A percentile compares a stretch with the other conserved stretches of the same genome.
Evolutionary conservation across 2,888 invertebrate species (phyloP).

Genomic region (Metopia argyrocephala): DNA sequence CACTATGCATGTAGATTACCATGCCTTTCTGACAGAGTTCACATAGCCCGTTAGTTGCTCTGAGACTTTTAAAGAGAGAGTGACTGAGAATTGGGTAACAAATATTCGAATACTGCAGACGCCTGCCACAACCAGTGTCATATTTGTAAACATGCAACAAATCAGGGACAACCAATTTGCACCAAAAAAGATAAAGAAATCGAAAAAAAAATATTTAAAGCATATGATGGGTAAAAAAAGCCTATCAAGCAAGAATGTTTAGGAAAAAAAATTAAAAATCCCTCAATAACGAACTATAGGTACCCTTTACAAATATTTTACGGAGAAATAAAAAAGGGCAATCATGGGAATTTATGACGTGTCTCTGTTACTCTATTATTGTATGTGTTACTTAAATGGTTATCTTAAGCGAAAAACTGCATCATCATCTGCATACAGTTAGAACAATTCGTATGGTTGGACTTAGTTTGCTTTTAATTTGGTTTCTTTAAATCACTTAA

Average conservation of each 20-base stretch:
- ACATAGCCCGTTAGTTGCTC: background rate
- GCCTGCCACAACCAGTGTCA: constrained; percentile 8
- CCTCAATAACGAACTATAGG: background rate
- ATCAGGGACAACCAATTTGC: constrained; percentile 8
- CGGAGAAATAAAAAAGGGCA: background rate
- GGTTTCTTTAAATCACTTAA: no score
- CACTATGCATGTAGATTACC: constrained; percentile 15
- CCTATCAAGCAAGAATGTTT: background rate
- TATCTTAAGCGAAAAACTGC: no score
- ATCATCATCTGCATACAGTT: no score
- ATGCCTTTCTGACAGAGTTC: constrained; percentile 32
- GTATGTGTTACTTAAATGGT: no score
- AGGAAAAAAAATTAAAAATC: background rate
- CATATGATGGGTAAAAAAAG: background rate
- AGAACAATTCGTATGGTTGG: no score
- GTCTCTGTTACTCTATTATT: no score
- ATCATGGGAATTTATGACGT: no score
- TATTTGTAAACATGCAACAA: constrained; percentile 14
- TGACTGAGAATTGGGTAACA: background rate
- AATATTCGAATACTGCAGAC: background rate
- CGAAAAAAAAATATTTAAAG: background rate
- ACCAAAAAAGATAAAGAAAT: background rate
- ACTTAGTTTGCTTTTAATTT: no score
- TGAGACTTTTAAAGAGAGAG: background rate
- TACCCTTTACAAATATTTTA: background rate